These are phyloP conservation scores for Orthosia incerta DNA, from an alignment of 2,888 invertebrate genomes.

Conservation along the genomic window DNA sequence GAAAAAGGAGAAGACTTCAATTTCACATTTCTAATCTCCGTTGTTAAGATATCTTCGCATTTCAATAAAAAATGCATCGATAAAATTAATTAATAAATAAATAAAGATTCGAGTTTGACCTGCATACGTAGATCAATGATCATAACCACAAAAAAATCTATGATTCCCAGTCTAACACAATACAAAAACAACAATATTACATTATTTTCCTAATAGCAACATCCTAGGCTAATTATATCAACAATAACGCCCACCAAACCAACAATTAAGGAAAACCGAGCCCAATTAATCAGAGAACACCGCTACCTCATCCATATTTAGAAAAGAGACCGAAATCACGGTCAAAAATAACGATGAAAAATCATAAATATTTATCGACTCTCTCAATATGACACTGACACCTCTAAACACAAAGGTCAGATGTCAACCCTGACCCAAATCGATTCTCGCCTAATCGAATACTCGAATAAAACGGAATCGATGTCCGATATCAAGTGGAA, in stretches of 20 bases:
- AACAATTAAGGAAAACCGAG: neutral
- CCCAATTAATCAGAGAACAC: constrained; percentile 5
- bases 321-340: constrained; percentile 14
- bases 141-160: too few relatives aligned
- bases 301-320: constrained; percentile 11
- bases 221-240: neutral
- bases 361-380: constrained; percentile 49
- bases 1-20: too few relatives aligned
- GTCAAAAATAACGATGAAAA: constrained; percentile 39
- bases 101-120: too few relatives aligned
- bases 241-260: neutral
- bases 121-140: too few relatives aligned
- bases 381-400: constrained; percentile 48
- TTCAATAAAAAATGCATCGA: too few relatives aligned
- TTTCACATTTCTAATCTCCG: too few relatives aligned
- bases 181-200: too few relatives aligned
- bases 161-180: too few relatives aligned
- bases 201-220: neutral
- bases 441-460: constrained; percentile 60
- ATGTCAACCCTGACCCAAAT: constrained; percentile 62
- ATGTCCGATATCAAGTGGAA: constrained; percentile 60
- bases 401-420: constrained; percentile 50
- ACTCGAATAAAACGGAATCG: constrained; percentile 61
- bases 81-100: too few relatives aligned
- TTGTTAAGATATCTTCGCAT: too few relatives aligned